These are phyloP conservation scores for Zaprionus bogoriensis DNA, from an alignment of 2,888 invertebrate species.

Conservation along the genomic window DNA sequence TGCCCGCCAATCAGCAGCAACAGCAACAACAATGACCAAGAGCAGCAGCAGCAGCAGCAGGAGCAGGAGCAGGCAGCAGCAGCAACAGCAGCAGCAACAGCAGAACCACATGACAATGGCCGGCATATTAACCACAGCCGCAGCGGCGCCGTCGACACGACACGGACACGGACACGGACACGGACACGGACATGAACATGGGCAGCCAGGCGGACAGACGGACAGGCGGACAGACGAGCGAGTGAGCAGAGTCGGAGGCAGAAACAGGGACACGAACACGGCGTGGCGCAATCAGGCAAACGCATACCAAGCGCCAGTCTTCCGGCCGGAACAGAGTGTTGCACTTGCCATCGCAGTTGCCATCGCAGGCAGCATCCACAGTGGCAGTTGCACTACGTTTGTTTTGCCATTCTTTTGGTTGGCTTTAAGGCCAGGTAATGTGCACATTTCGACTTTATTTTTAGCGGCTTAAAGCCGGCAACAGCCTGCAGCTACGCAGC, in stretches of 20 bases:
- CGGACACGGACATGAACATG: slow-evolving; percentile 4
- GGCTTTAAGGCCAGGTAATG: slow-evolving; percentile 46
- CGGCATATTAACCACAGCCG: slow-evolving; percentile 70
- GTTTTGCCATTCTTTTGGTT: not conserved
- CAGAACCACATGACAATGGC: slow-evolving; percentile 34
- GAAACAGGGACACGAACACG: slow-evolving; percentile 25
- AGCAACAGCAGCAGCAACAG: slow-evolving; percentile 24
- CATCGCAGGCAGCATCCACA: too few species aligned
- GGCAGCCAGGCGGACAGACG: slow-evolving; percentile 3
- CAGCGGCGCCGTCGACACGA: slow-evolving; percentile 55
- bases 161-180: slow-evolving; percentile 37
- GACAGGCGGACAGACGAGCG: not conserved
- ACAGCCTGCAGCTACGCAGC: not conserved
- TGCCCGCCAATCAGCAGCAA: slow-evolving; percentile 63
- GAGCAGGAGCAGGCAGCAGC: slow-evolving; percentile 14
- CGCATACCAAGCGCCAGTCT: slow-evolving; percentile 39
- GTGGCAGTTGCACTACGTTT: slow-evolving; percentile 2
- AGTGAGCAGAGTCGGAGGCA: not conserved
- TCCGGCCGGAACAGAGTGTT: slow-evolving; percentile 33
- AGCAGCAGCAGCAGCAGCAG: slow-evolving; percentile 2
- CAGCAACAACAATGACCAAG: slow-evolving; percentile 18
- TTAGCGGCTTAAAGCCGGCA: not conserved
- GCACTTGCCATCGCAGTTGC: slow-evolving; percentile 39
- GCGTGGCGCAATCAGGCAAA: slow-evolving; percentile 55
- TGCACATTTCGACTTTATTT: not conserved